Conservation (phyloP, 2,113 vertebrate genomes). For the Tyto alba region DNA sequence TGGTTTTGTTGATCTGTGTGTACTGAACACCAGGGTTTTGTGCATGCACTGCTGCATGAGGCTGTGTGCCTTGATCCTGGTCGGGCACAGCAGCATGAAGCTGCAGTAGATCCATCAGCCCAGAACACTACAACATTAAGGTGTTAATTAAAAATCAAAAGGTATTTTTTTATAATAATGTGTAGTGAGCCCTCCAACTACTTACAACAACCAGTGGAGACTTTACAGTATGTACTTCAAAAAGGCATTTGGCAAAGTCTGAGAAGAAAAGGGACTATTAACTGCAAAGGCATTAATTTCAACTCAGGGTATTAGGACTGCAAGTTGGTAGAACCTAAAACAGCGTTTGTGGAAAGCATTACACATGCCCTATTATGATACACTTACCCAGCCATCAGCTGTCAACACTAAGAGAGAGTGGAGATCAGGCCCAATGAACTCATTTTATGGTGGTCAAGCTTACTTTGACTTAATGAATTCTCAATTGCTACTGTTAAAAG, state of each 20-base stretch:
- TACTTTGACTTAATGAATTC: background rate
- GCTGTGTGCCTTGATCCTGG: background rate
- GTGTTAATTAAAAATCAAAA: background rate
- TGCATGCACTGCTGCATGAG: fast-evolving
- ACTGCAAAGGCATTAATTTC: background rate
- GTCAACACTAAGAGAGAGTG: no score
- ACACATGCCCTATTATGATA: fast-evolving
- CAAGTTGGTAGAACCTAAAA: background rate
- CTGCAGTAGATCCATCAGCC: background rate
- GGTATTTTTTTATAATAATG: background rate
- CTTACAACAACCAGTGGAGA: background rate
- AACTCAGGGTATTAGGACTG: background rate
- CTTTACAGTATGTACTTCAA: background rate
- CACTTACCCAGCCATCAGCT: background rate
- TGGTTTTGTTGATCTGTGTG: background rate
- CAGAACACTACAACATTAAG: background rate
- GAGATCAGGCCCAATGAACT: background rate
- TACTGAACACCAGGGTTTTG: background rate
- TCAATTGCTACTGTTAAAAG: background rate
- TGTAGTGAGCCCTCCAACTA: background rate
- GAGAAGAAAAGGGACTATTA: background rate
- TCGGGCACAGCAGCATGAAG: fast-evolving
- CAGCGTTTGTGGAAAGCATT: background rate
- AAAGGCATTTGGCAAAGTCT: background rate
- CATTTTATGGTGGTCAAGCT: background rate